Conservation (phyloP, 2,113 vertebrate species). For the Upupa epops region DNA sequence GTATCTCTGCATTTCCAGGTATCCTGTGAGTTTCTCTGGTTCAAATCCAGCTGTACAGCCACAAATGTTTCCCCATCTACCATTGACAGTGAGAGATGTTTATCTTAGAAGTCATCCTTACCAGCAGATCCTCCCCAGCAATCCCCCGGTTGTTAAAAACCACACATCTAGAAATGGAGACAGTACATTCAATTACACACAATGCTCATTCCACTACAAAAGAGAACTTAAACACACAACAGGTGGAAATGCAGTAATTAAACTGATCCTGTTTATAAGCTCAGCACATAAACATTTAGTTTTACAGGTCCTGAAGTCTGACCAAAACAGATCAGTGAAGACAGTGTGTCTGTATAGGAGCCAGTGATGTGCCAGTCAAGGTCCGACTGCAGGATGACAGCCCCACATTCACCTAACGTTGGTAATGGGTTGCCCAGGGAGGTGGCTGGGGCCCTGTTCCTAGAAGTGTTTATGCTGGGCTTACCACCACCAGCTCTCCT, state of each 20-base stretch:
- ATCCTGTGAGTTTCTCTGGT: background rate
- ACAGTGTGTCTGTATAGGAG: background rate
- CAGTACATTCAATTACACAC: background rate
- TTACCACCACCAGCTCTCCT: background rate
- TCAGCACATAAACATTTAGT: background rate
- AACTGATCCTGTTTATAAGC: background rate
- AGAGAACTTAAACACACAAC: background rate
- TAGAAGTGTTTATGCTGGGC: no score
- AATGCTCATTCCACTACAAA: background rate
- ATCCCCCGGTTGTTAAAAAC: conserved; percentile 89
- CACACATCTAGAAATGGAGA: conserved; percentile 87
- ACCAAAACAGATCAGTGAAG: background rate
- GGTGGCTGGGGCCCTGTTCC: no score
- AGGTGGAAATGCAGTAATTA: background rate
- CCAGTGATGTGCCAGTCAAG: background rate
- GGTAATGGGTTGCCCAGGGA: no score
- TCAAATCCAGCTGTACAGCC: background rate
- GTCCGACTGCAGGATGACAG: background rate
- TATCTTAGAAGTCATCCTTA: conserved; percentile 77
- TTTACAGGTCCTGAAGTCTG: background rate
- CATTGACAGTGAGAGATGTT: background rate
- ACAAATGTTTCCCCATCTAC: background rate
- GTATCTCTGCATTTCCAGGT: background rate
- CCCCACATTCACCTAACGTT: background rate
- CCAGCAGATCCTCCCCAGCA: conserved; percentile 92